Percentiles rank a stretch among this genome's conserved stretches.
These are phyloP conservation scores for Gadopsis marmoratus DNA, from an alignment of 2,797 vertebrate genomes.

Conservation along the genomic window DNA sequence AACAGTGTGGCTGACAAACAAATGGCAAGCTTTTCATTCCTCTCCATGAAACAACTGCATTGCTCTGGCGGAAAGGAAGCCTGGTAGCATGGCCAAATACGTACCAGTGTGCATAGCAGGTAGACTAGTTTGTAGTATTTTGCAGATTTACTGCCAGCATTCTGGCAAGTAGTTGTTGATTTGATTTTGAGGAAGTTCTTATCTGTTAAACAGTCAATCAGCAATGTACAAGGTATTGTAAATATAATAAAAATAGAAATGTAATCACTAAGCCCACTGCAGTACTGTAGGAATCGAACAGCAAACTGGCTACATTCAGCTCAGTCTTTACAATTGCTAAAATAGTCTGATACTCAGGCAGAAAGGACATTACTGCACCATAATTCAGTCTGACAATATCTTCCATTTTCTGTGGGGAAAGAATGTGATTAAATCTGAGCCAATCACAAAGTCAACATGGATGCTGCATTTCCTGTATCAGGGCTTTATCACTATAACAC, in stretches of 20 bases:
- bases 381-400: neutral
- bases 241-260: neutral
- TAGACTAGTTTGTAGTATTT: neutral
- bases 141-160: neutral
- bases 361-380: neutral
- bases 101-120: neutral
- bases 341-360: neutral
- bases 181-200: neutral
- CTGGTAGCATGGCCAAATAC: too few species aligned
- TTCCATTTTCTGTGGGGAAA: neutral
- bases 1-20: constrained; percentile 8
- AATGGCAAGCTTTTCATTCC: constrained; percentile 6
- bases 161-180: neutral
- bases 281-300: neutral
- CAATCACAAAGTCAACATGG: neutral
- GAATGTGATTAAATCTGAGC: constrained; percentile 2
- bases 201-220: neutral
- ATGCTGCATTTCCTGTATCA: neutral
- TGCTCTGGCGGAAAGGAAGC: too few species aligned
- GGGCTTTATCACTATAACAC: neutral
- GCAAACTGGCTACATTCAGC: neutral
- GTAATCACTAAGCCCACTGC: neutral
- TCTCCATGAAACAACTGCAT: constrained; percentile 18
- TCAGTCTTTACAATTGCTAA: neutral
- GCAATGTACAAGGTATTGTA: neutral